These are phyloP conservation scores for Calliphora vomitoria DNA, from an alignment of 2,888 invertebrate genomes.

Conservation along the genomic window DNA sequence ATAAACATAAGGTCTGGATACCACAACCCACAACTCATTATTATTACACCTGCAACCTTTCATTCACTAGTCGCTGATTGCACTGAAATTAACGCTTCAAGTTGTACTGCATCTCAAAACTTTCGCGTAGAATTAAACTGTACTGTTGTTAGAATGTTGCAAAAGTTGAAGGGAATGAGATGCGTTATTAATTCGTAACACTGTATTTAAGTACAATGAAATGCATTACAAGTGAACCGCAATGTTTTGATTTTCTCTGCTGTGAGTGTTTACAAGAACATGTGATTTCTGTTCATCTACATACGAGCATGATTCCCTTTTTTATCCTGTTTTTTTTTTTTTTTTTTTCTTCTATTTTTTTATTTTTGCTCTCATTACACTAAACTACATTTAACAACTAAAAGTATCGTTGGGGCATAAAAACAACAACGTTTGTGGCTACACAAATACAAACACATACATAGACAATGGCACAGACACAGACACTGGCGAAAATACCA, in stretches of 20 bases:
- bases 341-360: conserved; percentile 1
- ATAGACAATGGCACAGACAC: background rate
- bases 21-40: background rate
- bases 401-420: conserved; percentile 59
- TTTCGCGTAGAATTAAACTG: background rate
- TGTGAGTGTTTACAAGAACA: conserved; percentile 46
- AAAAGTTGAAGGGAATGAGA: background rate
- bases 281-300: conserved; percentile 38
- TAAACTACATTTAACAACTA: conserved; percentile 66
- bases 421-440: conserved; percentile 40
- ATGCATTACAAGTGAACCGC: conserved; percentile 60
- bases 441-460: background rate
- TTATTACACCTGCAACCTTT: background rate
- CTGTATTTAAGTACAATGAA: conserved; percentile 50
- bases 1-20: background rate
- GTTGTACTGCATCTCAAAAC: conserved; percentile 7
- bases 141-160: conserved; percentile 17
- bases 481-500: background rate
- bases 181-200: conserved; percentile 46
- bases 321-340: background rate
- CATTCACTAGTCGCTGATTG: background rate
- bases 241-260: conserved; percentile 61
- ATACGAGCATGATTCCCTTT: conserved; percentile 5
- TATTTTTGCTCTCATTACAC: conserved; percentile 57
- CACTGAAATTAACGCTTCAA: conserved; percentile 15